Evolutionary conservation across 1,140 invertebrate species (phyloP), one percentile per base, ranked within the genome.

Genomic region (Homalodisca vitripennis): DNA sequence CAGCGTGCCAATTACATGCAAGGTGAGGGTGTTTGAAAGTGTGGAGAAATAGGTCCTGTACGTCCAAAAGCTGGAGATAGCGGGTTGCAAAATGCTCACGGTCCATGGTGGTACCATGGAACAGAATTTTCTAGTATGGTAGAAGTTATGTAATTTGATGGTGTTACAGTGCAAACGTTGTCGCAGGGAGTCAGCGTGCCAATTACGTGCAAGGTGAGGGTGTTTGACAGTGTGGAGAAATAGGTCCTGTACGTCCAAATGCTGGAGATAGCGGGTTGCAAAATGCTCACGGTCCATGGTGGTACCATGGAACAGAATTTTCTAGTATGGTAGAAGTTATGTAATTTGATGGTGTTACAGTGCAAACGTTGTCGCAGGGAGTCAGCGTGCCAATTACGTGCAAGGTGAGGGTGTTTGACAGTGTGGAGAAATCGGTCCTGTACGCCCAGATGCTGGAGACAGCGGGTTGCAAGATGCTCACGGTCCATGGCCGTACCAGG

Each of bases 71-170:
- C 79, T 99, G 60, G 96, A 98, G 81, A 78, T 82, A n/a, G 92
- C 97, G 64, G 98, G 98, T 6, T 97, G 94, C 74, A 89, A 89
- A 78, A 85, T 98, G 71, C 82, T 99, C 1, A 97, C 97, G 1
- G 93, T 99, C 13, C 98, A 99, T 83, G 98, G 98, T 0, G 83
- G 98, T 70, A 98, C 94, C 0, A 86, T 93, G 71, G 96, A 99
- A 74, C 96, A 98, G 82, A 98, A 98, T n/a, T n/a, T n/a, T n/a
- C n/a, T n/a, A n/a, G n/a, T n/a, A n/a, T n/a, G n/a, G n/a, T n/a
- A n/a, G n/a, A n/a, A n/a, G n/a, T n/a, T n/a, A n/a, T n/a, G n/a
- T n/a, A n/a, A n/a, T n/a, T n/a, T n/a, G n/a, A n/a, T n/a, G n/a
- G 74, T 77, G 70, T 85, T 86, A 70, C 77, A 93, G 91, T 94